Evolutionary conservation across 2,113 vertebrate species (phyloP).

Genomic region (Equus quagga): DNA sequence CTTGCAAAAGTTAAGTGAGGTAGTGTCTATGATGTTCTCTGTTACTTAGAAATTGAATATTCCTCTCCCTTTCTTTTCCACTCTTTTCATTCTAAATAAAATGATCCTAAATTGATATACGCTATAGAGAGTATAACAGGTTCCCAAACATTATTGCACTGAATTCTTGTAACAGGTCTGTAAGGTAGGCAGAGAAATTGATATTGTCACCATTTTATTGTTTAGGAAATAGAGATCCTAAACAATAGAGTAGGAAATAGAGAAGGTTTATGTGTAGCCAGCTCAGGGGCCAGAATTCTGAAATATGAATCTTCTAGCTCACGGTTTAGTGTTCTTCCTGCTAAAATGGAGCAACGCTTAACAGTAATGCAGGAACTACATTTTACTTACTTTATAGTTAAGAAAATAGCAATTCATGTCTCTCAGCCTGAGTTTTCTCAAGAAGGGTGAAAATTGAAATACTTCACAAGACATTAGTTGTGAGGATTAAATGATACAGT

Average conservation of each 20-base stretch:
- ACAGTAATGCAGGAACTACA: background rate
- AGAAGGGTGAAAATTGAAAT: background rate
- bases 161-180: background rate
- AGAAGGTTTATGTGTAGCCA: background rate
- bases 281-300: background rate
- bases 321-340: background rate
- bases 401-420: background rate
- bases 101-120: background rate
- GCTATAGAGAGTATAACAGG: background rate
- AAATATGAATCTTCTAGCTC: background rate
- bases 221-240: background rate
- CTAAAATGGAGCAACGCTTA: background rate
- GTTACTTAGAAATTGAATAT: background rate
- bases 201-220: background rate
- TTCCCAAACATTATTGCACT: background rate
- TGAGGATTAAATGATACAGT: background rate
- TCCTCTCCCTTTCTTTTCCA: background rate
- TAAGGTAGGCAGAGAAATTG: background rate
- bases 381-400: background rate
- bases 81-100: background rate
- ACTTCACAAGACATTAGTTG: background rate
- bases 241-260: too few relatives aligned
- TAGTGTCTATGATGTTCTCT: background rate
- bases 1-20: background rate
- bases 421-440: background rate